phyloP scores from a whole-genome alignment of 2,797 vertebrate species.

The Halcyon badia region DNA sequence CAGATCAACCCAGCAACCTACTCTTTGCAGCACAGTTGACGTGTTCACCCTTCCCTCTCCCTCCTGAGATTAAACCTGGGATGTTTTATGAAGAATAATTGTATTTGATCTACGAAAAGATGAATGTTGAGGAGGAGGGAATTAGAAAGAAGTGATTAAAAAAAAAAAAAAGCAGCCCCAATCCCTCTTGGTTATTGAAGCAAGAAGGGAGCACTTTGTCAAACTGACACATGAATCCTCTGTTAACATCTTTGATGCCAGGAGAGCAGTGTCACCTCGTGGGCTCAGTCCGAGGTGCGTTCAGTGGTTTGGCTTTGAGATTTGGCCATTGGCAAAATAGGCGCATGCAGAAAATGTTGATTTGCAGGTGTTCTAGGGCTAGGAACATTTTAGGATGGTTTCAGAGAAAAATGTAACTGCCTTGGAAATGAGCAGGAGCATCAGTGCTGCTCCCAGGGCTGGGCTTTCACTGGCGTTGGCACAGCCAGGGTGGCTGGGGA shows the following conservation, averaged over 20 bases:
- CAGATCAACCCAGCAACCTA: not conserved
- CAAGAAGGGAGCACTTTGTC: slow-evolving; percentile 56
- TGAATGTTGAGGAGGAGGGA: slow-evolving; percentile 45
- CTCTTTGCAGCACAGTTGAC: not conserved
- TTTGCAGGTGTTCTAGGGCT: not conserved
- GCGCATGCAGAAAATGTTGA: not conserved
- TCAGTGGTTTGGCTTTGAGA: not conserved
- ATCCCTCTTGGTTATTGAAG: slow-evolving; percentile 46
- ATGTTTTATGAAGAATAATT: slow-evolving; percentile 46
- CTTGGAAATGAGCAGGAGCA: not conserved
- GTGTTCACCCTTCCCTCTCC: not conserved
- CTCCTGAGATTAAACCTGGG: not conserved
- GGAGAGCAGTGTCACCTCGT: not conserved
- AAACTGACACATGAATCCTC: slow-evolving; percentile 26
- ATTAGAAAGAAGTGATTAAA: slow-evolving; percentile 38
- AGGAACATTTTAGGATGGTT: not conserved
- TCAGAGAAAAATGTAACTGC: not conserved
- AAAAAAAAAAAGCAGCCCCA: not conserved
- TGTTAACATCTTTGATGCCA: not conserved
- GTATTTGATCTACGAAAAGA: slow-evolving; percentile 40
- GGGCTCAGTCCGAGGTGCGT: not conserved
- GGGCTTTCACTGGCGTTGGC: rapidly evolving
- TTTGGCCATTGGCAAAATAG: not conserved
- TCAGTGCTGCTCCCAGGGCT: not conserved
- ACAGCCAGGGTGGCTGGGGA: not conserved